A percentile compares a stretch with the other conserved stretches of the same genome.
phyloP scores from a whole-genome alignment of 1,140 invertebrate species.

The Calosoma granatense region DNA sequence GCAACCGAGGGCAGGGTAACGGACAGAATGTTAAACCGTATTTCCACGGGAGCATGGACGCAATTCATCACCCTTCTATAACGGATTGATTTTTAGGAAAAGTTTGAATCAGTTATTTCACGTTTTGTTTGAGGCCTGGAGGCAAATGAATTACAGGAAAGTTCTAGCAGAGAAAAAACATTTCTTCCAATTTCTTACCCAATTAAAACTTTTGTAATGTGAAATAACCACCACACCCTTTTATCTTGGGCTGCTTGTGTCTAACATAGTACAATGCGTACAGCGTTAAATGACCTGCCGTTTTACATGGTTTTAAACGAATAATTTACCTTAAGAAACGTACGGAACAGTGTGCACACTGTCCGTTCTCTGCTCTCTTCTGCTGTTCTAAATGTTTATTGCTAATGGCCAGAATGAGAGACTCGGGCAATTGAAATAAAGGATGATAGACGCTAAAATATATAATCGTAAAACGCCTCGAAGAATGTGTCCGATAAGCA shows the following conservation, averaged over 20 bases:
- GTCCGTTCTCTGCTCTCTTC: too few relatives aligned
- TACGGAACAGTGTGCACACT: background rate
- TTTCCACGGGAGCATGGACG: too few relatives aligned
- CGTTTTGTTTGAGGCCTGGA: background rate
- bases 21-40: too few relatives aligned
- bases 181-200: constrained; percentile 6
- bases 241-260: background rate
- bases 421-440: background rate
- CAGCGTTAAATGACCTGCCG: background rate
- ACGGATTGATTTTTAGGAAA: too few relatives aligned
- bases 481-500: too few relatives aligned
- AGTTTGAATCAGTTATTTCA: constrained; percentile 6
- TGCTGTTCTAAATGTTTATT: constrained; percentile 2
- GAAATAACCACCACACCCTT: constrained; percentile 3
- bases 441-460: background rate
- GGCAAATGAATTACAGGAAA: constrained; percentile 6
- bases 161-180: background rate
- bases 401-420: background rate
- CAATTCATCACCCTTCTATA: too few relatives aligned
- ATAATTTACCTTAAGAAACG: constrained; percentile 3
- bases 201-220: constrained; percentile 9
- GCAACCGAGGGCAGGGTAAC: too few relatives aligned
- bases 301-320: constrained; percentile 2
- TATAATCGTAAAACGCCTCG: too few relatives aligned
- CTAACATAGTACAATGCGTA: background rate